phyloP scores from a whole-genome alignment of 2,113 vertebrate species.

The Murina feae region DNA sequence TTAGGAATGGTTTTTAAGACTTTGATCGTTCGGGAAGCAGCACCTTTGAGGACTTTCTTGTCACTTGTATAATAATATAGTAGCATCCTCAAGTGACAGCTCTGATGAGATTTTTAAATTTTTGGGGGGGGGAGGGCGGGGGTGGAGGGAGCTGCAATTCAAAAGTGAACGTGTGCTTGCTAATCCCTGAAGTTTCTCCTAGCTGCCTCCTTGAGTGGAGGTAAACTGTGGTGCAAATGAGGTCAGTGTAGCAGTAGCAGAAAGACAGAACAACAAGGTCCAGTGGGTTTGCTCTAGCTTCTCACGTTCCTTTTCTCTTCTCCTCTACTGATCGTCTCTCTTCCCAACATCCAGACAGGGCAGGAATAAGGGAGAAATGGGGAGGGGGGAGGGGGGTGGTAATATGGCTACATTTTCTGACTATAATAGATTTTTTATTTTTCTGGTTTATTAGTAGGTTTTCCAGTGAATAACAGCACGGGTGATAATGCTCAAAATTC shows the following conservation, averaged over 20 bases:
- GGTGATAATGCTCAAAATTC: conserved; percentile 74
- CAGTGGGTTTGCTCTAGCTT: background rate
- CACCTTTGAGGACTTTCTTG: background rate
- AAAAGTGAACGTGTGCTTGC: background rate
- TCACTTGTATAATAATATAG: background rate
- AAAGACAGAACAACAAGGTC: background rate
- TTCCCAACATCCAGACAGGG: background rate
- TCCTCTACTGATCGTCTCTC: background rate
- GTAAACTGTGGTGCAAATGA: background rate
- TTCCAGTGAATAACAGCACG: conserved; percentile 72
- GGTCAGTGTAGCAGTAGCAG: background rate
- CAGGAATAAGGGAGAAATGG: background rate
- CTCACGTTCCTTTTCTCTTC: background rate
- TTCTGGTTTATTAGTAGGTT: conserved; percentile 76
- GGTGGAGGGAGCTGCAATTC: background rate
- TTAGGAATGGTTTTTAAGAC: background rate
- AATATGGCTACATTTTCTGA: background rate
- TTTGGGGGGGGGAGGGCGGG: background rate
- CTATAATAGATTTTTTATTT: background rate
- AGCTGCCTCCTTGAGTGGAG: background rate
- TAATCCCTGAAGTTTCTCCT: background rate
- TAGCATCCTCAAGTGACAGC: background rate
- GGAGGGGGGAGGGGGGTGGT: accelerated
- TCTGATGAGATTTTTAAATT: background rate
- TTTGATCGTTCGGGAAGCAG: background rate